Percentiles rank a stretch among this genome's conserved stretches.
Evolutionary conservation across 1,140 invertebrate species (phyloP).

Genomic region (Trachymyrmex septentrionalis): DNA sequence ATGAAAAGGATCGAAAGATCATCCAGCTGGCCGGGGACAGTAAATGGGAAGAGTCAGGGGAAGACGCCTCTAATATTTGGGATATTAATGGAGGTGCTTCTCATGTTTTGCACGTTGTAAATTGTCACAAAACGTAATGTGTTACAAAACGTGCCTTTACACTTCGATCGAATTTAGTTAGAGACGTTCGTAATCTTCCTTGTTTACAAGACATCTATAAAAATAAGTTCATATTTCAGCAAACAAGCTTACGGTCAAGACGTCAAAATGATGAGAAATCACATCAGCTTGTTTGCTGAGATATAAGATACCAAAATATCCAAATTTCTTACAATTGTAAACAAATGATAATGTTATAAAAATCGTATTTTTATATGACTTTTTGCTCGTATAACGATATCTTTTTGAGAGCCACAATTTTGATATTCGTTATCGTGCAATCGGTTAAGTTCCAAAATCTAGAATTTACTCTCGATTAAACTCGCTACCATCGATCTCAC

Average conservation of each 20-base stretch:
- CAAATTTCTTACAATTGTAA: not conserved
- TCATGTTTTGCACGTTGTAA: constrained; percentile 10
- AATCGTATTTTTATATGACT: not conserved
- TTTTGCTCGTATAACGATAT: not conserved
- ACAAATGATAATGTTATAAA: not conserved
- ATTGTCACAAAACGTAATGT: no score
- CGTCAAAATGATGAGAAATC: no score
- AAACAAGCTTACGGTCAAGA: no score
- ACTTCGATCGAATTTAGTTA: constrained; percentile 12
- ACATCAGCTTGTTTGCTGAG: no score
- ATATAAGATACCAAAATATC: no score
- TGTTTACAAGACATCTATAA: not conserved
- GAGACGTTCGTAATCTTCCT: not conserved
- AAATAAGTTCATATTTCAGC: not conserved
- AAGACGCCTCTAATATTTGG: constrained; percentile 25
- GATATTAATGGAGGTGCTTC: constrained; percentile 41
- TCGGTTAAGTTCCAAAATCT: constrained; percentile 46
- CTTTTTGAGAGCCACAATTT: constrained; percentile 5
- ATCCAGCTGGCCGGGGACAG: constrained; percentile 50
- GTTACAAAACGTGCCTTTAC: not conserved
- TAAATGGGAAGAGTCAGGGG: not conserved
- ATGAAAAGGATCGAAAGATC: constrained; percentile 66
- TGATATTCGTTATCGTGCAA: constrained; percentile 38
- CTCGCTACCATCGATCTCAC: constrained; percentile 48
- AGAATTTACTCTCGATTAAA: constrained; percentile 43